A percentile compares a stretch with the other conserved stretches of the same genome.
Evolutionary conservation across 2,888 invertebrate species (phyloP).

Genomic region (Archips crataeganus): DNA sequence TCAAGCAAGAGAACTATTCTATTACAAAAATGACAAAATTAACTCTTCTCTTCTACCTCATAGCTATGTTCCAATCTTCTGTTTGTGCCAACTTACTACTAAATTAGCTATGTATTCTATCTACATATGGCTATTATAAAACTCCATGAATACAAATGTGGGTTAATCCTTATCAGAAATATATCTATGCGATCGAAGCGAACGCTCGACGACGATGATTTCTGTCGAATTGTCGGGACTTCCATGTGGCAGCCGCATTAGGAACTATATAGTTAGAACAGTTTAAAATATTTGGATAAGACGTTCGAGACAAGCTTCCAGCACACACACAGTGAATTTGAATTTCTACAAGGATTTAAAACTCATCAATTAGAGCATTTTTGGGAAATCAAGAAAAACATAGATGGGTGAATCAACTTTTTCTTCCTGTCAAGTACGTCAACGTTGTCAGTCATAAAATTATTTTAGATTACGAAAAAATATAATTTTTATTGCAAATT

Average conservation of each 20-base stretch:
- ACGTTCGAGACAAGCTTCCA: not conserved
- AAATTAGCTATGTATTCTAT: not conserved
- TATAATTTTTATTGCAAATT: no score
- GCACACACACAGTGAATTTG: not conserved
- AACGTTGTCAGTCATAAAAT: no score
- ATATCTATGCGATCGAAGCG: not conserved
- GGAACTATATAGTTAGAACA: not conserved
- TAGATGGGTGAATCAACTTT: no score
- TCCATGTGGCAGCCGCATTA: not conserved
- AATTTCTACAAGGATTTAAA: no score
- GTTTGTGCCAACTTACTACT: not conserved
- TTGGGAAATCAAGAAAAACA: no score
- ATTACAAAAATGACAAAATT: slow-evolving; percentile 16
- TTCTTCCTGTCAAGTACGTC: no score
- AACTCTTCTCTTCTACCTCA: not conserved
- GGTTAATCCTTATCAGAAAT: not conserved
- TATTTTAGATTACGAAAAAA: no score
- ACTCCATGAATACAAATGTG: not conserved
- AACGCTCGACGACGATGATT: no score
- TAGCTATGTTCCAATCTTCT: not conserved
- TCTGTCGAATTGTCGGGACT: not conserved
- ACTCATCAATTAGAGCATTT: no score
- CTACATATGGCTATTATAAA: not conserved
- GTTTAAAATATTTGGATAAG: not conserved
- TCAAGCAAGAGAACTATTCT: not conserved